phyloP scores from a whole-genome alignment of 1,140 invertebrate genomes.

The Schlechtendalia chinensis region DNA sequence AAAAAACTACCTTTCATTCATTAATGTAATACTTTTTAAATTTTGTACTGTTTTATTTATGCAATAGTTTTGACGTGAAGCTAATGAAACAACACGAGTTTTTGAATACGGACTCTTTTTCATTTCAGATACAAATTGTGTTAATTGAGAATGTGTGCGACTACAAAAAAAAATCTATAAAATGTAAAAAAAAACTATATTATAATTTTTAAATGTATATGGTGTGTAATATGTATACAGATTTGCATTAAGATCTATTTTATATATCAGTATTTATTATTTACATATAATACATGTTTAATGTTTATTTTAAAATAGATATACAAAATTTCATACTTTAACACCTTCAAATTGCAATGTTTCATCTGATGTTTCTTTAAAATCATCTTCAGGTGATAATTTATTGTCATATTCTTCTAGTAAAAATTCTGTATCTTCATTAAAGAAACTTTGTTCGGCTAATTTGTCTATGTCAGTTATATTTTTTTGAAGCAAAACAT shows the following conservation, averaged over 20 bases:
- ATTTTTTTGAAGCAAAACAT: conserved; percentile 53
- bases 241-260: too few relatives aligned
- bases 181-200: conserved; percentile 16
- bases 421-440: conserved; percentile 58
- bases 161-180: conserved; percentile 90
- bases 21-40: conserved; percentile 74
- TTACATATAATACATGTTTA: too few relatives aligned
- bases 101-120: conserved; percentile 76
- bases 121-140: conserved; percentile 90
- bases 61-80: conserved; percentile 90
- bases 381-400: conserved; percentile 57
- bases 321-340: too few relatives aligned
- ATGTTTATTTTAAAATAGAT: too few relatives aligned
- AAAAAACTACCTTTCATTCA: conserved; percentile 77
- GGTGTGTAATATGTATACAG: too few relatives aligned
- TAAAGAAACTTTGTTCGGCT: conserved; percentile 54
- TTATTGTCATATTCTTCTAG: conserved; percentile 58
- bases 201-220: too few relatives aligned
- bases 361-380: conserved; percentile 58
- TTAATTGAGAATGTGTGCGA: conserved; percentile 92
- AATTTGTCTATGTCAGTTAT: conserved; percentile 54
- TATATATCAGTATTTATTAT: too few relatives aligned
- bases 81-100: conserved; percentile 76
- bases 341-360: conserved; percentile 52
- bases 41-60: conserved; percentile 79